Base-by-base conservation (phyloP, 2,888 invertebrate species). In the Hetaerina titia region DNA sequence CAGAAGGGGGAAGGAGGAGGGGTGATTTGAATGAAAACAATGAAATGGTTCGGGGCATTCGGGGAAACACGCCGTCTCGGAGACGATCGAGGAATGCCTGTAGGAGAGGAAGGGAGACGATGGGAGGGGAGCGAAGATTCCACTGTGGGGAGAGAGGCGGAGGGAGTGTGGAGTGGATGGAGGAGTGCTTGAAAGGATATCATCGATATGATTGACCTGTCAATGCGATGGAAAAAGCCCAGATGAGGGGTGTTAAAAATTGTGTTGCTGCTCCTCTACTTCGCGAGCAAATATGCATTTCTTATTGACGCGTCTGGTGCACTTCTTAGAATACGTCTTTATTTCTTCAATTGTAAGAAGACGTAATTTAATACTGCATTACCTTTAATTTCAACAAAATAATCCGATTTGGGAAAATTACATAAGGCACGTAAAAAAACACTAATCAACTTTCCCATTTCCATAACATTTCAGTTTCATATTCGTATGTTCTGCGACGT, bases 11-110 rank as follows among this genome's bases (percentile, higher is more conserved):
- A 81, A 25, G 81, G 31, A n/a, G 69, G 8, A 69, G 69, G n/a
- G 22, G 81, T 81, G 25, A 81, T 81, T 81, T 81, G 81, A 81
- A 81, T 81, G 81, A 31, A 81, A 81, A 81, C 81, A 81, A 81
- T 81, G 81, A 81, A 81, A 81, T 81, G 81, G 81, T 81, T 81
- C 11, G 81, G 31, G 13, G 81, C 81, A 81, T 81, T 81, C 81
- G 81, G 89, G 58, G 58, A 89, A 89, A 58, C 89, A 90, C 31
- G 45, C 63, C 63, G 64, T 90, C 45, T 31, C 19, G 45, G 25
- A 64, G 45, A 90, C 31, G 45, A 31, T 64, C 13, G 31, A 17
- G 63, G 90, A 90, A 90, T 90, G 90, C 11, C 81, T 81, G 81
- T 5, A n/a, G n/a, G n/a, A 57, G n/a, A 45, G 58, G 22, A 56